A percentile compares a stretch with the other conserved stretches of the same genome.
phyloP scores from a whole-genome alignment of 2,797 vertebrate species.

The Botia kubotai region DNA sequence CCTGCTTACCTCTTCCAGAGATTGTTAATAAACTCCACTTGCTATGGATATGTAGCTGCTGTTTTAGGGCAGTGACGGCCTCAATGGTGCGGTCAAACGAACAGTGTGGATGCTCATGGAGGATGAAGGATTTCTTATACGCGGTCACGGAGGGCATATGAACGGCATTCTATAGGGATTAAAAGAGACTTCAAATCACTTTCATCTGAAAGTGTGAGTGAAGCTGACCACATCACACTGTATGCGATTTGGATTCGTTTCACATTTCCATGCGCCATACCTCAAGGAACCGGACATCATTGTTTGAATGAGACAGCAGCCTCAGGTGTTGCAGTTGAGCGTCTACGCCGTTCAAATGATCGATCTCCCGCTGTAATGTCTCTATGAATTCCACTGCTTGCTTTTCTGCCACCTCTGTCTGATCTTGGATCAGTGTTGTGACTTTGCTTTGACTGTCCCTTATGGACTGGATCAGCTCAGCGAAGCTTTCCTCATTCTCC shows the following conservation, averaged over 20 bases:
- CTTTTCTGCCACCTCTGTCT: slow-evolving; percentile 56
- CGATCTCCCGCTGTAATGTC: slow-evolving; percentile 49
- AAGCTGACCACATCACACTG: not conserved
- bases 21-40: slow-evolving; percentile 25
- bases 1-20: slow-evolving; percentile 41
- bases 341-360: slow-evolving; percentile 47
- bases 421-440: slow-evolving; percentile 34
- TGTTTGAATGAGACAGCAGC: slow-evolving; percentile 53
- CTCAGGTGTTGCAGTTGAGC: slow-evolving; percentile 34
- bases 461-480: slow-evolving; percentile 39
- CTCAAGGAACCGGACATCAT: slow-evolving; percentile 52
- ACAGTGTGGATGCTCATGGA: slow-evolving; percentile 37
- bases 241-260: not conserved
- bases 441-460: slow-evolving; percentile 18
- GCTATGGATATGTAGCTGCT: not conserved
- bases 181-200: not conserved
- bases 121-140: slow-evolving; percentile 15
- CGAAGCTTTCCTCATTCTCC: slow-evolving; percentile 32
- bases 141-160: not conserved
- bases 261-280: not conserved
- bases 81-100: slow-evolving; percentile 31
- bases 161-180: not conserved
- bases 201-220: not conserved
- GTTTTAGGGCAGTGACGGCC: slow-evolving; percentile 34
- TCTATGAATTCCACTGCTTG: slow-evolving; percentile 24